Base-by-base conservation (phyloP, 1,140 invertebrate genomes). In the Xylocopa sonorina region DNA sequence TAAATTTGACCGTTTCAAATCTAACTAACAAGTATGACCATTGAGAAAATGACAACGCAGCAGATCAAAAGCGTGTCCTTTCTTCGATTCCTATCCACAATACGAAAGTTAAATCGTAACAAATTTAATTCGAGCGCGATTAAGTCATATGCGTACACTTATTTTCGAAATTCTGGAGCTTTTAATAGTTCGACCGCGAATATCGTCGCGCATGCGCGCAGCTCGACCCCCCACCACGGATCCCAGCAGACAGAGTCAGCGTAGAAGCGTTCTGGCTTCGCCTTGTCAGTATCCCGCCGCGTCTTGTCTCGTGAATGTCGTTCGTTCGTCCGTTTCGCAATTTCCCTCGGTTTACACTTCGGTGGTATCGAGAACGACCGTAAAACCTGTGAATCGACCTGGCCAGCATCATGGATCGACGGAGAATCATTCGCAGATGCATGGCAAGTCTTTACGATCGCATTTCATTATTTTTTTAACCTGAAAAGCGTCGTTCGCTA, bases 231-330 rank as follows among this genome's bases (percentile, higher is more conserved):
- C 67, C 38, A 10, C 57, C 48, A 9, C 16, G 7, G 34, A 3
- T 3, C 24, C 18, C 9, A 71, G 66, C 16, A 38, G 14, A 48
- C 46, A 27, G 51, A 55, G 53, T n/a, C 64, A 72, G 48, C 41
- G 60, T 68, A 76, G 64, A 78, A 67, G 78, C 67, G 78, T 53
- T 81, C 72, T 57, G 53, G 62, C 69, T 84, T 69, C 29, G 79
- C 34, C 53, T 85, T n/a, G n/a, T n/a, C 83, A 85, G 84, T 85
- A 50, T 78, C 51, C 62, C 82, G 83, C 67, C 82, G 83, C 83
- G 83, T 82, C 60, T 84, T 41, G 58, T 53, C 53, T 50, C 48
- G 79, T 32, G 38, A 38, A n/a, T 43, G 4, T 67, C 43, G 60
- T 53, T 21, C 55, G 38, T 38, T 16, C 48, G 7, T 21, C 48